These are phyloP conservation scores for Collichthys lucidus DNA, from an alignment of 2,113 vertebrate species.

Conservation along the genomic window DNA sequence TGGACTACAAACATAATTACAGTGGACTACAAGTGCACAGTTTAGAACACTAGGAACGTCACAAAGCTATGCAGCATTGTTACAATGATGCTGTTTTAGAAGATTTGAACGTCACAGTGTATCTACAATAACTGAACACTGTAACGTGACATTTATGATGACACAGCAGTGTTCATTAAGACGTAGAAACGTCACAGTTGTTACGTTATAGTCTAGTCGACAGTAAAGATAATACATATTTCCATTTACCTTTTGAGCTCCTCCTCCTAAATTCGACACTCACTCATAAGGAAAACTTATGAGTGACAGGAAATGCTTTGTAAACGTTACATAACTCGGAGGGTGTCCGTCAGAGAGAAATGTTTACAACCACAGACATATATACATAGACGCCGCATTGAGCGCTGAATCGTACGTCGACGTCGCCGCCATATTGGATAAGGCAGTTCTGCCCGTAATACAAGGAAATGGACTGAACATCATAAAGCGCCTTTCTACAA, in stretches of 20 bases:
- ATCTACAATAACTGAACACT: too few relatives aligned
- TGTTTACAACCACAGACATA: constrained; percentile 34
- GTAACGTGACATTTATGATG: neutral
- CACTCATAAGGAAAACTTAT: too few relatives aligned
- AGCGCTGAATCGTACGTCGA: too few relatives aligned
- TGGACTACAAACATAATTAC: neutral
- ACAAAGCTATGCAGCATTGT: neutral
- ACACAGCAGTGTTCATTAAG: neutral
- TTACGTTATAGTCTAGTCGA: neutral
- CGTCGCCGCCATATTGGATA: too few relatives aligned
- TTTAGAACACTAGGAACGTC: neutral
- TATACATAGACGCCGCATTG: too few relatives aligned
- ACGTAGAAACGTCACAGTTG: neutral
- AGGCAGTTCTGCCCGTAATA: too few relatives aligned
- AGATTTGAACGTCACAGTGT: neutral
- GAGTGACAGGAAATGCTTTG: too few relatives aligned
- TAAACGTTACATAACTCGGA: neutral
- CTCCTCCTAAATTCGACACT: neutral
- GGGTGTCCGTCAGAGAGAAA: accelerated
- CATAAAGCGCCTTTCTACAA: too few relatives aligned
- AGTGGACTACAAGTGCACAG: neutral
- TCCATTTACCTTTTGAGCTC: constrained; percentile 8
- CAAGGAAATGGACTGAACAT: too few relatives aligned
- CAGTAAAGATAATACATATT: neutral
- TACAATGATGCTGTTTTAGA: neutral